These are phyloP conservation scores for Macrotrachela quadricornifera DNA, from an alignment of 1,140 invertebrate species.

Conservation along the genomic window DNA sequence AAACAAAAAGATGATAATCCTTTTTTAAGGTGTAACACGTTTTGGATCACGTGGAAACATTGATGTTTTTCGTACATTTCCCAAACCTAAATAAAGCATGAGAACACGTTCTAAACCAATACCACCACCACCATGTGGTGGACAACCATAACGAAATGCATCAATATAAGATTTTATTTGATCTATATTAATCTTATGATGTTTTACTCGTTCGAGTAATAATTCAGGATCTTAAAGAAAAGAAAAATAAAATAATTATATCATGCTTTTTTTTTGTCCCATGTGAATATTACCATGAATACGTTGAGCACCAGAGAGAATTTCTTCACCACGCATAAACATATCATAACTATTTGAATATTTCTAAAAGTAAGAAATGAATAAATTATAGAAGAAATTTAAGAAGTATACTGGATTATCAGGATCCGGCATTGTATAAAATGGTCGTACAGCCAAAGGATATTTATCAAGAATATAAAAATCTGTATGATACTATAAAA, in stretches of 20 bases:
- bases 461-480: conserved; percentile 98
- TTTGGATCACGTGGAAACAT: conserved; percentile 98
- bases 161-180: conserved; percentile 91
- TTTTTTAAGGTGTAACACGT: conserved; percentile 67
- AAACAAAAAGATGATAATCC: neutral
- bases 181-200: conserved; percentile 63
- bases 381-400: neutral
- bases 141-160: conserved; percentile 80
- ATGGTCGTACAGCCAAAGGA: conserved; percentile 80
- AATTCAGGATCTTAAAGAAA: conserved; percentile 57
- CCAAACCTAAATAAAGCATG: conserved; percentile 87
- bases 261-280: neutral
- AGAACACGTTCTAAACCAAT: conserved; percentile 92
- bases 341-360: conserved; percentile 95
- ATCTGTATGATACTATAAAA: conserved; percentile 65
- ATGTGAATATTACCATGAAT: conserved; percentile 42
- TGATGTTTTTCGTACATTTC: conserved; percentile 88
- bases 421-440: conserved; percentile 98
- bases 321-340: conserved; percentile 99
- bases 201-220: conserved; percentile 61
- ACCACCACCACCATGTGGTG: conserved; percentile 89
- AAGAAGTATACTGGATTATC: conserved; percentile 37
- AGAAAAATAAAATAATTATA: neutral
- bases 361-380: conserved; percentile 36
- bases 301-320: conserved; percentile 85